phyloP scores from a whole-genome alignment of 2,797 vertebrate genomes.

The Pseudochromis fuscus region DNA sequence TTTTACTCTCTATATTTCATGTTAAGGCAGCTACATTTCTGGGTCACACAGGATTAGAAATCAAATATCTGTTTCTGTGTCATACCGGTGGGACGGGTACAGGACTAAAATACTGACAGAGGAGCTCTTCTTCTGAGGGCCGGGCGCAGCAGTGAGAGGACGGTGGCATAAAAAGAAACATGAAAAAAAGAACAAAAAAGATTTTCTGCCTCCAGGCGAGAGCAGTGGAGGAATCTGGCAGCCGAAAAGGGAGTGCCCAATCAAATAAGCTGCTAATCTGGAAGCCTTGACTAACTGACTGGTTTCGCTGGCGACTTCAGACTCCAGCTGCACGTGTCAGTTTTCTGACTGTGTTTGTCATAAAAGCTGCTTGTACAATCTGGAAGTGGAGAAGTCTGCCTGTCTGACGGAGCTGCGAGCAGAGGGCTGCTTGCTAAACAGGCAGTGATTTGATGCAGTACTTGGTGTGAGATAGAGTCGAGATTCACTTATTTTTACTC shows the following conservation, averaged over 20 bases:
- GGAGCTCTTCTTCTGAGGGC: conserved; percentile 22
- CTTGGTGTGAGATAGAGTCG: background rate
- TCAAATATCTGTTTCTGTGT: conserved; percentile 4
- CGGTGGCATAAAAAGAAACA: conserved; percentile 6
- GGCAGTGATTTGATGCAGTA: background rate
- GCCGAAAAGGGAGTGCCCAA: conserved; percentile 43
- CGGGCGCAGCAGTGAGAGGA: conserved; percentile 11
- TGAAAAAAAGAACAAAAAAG: conserved; percentile 20
- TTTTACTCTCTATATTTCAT: background rate
- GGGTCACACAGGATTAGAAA: conserved; percentile 19
- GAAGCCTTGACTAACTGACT: conserved; percentile 36
- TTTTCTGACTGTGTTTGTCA: conserved; percentile 13
- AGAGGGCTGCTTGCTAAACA: conserved; percentile 6
- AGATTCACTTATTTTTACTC: background rate
- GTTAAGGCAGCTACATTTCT: conserved; percentile 2
- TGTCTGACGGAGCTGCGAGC: conserved; percentile 10
- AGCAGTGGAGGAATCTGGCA: conserved; percentile 22
- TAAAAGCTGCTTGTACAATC: conserved; percentile 19
- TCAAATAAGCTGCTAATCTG: conserved; percentile 42
- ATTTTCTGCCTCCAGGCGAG: conserved; percentile 36
- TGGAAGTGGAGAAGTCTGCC: background rate
- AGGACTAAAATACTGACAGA: conserved; percentile 18
- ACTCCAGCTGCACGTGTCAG: conserved; percentile 18
- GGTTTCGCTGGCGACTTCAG: conserved; percentile 23
- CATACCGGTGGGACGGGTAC: background rate